These are phyloP conservation scores for Cosmia pyralina DNA, from an alignment of 2,888 invertebrate species.

Conservation along the genomic window DNA sequence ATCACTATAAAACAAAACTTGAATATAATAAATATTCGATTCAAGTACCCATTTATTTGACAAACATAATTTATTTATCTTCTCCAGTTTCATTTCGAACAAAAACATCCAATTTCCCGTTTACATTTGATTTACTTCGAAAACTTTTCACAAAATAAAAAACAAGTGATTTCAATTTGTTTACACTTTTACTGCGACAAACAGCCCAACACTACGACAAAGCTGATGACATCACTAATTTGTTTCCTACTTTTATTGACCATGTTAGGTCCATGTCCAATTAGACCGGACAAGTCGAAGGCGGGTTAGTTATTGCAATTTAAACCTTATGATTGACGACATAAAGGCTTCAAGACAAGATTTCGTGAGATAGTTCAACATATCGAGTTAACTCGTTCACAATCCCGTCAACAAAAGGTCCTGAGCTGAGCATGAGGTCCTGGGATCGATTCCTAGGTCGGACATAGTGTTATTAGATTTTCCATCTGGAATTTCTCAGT, in stretches of 20 bases:
- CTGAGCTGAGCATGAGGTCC: no score
- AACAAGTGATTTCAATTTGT: slow-evolving; percentile 30
- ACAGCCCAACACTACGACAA: slow-evolving; percentile 27
- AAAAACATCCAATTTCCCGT: slow-evolving; percentile 1
- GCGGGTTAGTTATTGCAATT: no score
- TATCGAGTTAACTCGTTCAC: not conserved
- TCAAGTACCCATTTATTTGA: not conserved
- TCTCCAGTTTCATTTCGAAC: not conserved
- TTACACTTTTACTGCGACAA: slow-evolving; percentile 28
- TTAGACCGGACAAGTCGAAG: not conserved
- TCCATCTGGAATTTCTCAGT: no score
- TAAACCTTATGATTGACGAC: no score
- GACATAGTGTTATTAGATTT: no score
- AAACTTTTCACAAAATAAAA: slow-evolving; percentile 38
- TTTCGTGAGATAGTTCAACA: no score
- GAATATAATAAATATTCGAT: no score
- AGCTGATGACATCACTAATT: slow-evolving; percentile 43
- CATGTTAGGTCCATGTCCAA: slow-evolving; percentile 2
- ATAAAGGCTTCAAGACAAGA: no score
- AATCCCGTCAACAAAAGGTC: not conserved
- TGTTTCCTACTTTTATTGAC: no score
- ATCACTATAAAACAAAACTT: no score
- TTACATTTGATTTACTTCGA: slow-evolving; percentile 9
- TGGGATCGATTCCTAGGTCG: no score
- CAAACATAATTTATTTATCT: not conserved